Conservation (phyloP, 2,888 invertebrate species). For the Carterocephalus palaemon region DNA sequence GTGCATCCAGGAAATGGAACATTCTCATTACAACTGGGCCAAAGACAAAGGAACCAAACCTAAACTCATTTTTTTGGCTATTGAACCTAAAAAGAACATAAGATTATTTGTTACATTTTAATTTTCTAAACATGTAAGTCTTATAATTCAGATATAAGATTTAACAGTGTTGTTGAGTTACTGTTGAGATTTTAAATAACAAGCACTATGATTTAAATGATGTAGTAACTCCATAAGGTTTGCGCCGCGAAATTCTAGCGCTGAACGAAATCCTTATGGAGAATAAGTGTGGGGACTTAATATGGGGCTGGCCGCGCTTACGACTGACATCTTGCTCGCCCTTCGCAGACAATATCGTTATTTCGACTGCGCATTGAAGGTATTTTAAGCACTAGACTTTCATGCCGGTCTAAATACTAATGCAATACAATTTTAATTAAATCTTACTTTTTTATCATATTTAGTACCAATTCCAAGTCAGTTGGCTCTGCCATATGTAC, state of each 20-base stretch:
- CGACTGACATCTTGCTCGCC: no score
- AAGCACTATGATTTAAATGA: slow-evolving; percentile 10
- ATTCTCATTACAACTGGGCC: slow-evolving; percentile 91
- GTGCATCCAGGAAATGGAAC: slow-evolving; percentile 84
- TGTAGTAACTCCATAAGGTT: no score
- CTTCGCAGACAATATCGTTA: no score
- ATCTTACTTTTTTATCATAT: slow-evolving; percentile 84
- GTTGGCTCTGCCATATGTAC: slow-evolving; percentile 82
- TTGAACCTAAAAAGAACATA: slow-evolving; percentile 81
- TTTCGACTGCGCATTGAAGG: no score
- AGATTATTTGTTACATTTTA: slow-evolving; percentile 4
- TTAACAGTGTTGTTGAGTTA: no score
- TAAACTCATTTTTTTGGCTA: slow-evolving; percentile 82
- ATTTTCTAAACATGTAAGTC: slow-evolving; percentile 9
- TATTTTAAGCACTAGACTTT: no score
- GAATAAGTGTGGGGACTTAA: no score
- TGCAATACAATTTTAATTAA: slow-evolving; percentile 5
- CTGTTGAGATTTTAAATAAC: background rate
- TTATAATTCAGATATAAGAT: slow-evolving; percentile 4
- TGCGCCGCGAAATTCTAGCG: no score
- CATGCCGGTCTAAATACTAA: no score
- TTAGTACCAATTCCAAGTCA: slow-evolving; percentile 81
- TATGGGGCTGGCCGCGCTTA: no score
- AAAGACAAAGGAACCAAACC: slow-evolving; percentile 89
- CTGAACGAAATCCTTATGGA: no score